Conservation (phyloP, 2,113 vertebrate species). For the Nibea coibor region DNA sequence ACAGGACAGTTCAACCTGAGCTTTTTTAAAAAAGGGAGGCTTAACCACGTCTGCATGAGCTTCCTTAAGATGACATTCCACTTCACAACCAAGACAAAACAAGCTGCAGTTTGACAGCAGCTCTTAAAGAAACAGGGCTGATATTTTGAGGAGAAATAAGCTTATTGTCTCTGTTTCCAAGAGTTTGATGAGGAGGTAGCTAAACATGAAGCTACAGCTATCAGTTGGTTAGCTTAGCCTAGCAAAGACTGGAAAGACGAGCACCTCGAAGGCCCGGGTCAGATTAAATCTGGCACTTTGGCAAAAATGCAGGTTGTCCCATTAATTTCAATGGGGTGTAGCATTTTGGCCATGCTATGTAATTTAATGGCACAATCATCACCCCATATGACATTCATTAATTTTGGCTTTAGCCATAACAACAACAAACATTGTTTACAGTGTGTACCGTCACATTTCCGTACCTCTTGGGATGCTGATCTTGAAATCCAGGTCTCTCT, state of each 20-base stretch:
- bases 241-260: no score
- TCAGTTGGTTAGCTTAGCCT: neutral
- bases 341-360: no score
- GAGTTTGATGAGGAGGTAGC: neutral
- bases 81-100: neutral
- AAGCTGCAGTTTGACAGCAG: neutral
- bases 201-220: neutral
- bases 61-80: neutral
- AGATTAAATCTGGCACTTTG: no score
- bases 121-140: neutral
- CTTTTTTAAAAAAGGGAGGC: neutral
- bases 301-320: no score
- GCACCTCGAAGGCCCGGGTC: no score
- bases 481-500: slow-evolving; percentile 81
- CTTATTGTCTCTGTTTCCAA: neutral
- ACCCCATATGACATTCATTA: no score
- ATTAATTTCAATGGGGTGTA: no score
- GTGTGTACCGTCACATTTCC: neutral
- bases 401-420: no score
- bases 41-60: neutral
- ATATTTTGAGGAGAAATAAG: neutral
- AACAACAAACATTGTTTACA: no score
- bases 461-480: slow-evolving; percentile 85
- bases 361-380: no score
- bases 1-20: neutral